These are phyloP conservation scores for Cylindroiulus punctatus DNA, from an alignment of 2,888 invertebrate species.

Conservation along the genomic window DNA sequence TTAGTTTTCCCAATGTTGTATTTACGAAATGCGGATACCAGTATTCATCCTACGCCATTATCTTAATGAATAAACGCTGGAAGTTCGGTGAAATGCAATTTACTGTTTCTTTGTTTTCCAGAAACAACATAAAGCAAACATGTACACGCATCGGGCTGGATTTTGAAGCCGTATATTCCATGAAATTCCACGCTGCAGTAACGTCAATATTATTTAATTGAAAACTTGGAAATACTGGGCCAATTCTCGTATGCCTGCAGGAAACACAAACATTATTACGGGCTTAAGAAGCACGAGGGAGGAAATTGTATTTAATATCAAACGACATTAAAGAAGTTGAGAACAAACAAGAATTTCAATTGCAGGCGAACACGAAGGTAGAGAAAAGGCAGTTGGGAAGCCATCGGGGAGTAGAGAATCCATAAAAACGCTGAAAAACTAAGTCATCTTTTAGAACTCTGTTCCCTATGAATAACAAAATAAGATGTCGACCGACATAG, in stretches of 20 bases:
- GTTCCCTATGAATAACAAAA: constrained; percentile 35
- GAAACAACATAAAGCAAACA: too few relatives aligned
- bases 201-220: neutral
- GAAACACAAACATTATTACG: constrained; percentile 30
- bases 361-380: neutral
- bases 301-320: constrained; percentile 20
- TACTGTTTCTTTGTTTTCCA: too few relatives aligned
- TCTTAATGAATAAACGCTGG: too few relatives aligned
- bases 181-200: neutral
- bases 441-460: constrained; percentile 17
- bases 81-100: too few relatives aligned
- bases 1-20: too few relatives aligned
- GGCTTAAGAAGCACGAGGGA: neutral
- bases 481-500: constrained; percentile 32
- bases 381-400: neutral
- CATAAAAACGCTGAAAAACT: neutral
- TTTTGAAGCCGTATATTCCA: too few relatives aligned
- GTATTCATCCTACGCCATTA: too few relatives aligned
- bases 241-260: neutral
- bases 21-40: too few relatives aligned
- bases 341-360: constrained; percentile 30
- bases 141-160: too few relatives aligned
- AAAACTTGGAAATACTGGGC: neutral
- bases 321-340: neutral
- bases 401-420: neutral